A percentile compares a stretch with the other conserved stretches of the same genome.
These are phyloP conservation scores for Aleiodes leptofemur DNA, from an alignment of 2,888 invertebrate genomes.

Conservation along the genomic window DNA sequence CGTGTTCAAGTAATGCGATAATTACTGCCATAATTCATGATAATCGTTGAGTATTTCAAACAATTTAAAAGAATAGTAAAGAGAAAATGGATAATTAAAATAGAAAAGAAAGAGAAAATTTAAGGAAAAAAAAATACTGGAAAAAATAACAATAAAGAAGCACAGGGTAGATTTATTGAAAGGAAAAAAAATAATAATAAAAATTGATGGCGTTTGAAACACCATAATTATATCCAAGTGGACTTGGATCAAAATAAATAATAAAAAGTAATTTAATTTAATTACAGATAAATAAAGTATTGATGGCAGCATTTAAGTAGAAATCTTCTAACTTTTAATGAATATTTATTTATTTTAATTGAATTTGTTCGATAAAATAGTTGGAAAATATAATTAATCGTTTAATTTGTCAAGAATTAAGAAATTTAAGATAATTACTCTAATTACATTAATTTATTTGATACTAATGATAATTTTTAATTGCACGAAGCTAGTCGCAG, in stretches of 20 bases:
- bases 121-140: constrained; percentile 16
- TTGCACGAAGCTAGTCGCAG: constrained; percentile 20
- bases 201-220: constrained; percentile 44
- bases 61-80: constrained; percentile 38
- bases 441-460: too few relatives aligned
- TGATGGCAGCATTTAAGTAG: constrained; percentile 5
- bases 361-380: background rate
- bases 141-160: constrained; percentile 57
- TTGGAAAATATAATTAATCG: too few relatives aligned
- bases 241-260: constrained; percentile 33
- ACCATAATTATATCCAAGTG: constrained; percentile 36
- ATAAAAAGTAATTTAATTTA: constrained; percentile 10
- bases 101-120: constrained; percentile 27
- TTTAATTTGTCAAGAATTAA: too few relatives aligned
- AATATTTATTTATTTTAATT: too few relatives aligned
- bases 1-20: constrained; percentile 50
- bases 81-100: constrained; percentile 43
- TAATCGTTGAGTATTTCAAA: constrained; percentile 47
- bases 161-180: constrained; percentile 66
- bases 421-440: too few relatives aligned
- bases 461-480: background rate
- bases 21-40: constrained; percentile 56
- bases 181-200: constrained; percentile 42
- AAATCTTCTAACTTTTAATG: too few relatives aligned
- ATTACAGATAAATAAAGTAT: constrained; percentile 2